These are phyloP conservation scores for Metaphire vulgaris DNA, from an alignment of 1,140 invertebrate genomes.

Conservation along the genomic window DNA sequence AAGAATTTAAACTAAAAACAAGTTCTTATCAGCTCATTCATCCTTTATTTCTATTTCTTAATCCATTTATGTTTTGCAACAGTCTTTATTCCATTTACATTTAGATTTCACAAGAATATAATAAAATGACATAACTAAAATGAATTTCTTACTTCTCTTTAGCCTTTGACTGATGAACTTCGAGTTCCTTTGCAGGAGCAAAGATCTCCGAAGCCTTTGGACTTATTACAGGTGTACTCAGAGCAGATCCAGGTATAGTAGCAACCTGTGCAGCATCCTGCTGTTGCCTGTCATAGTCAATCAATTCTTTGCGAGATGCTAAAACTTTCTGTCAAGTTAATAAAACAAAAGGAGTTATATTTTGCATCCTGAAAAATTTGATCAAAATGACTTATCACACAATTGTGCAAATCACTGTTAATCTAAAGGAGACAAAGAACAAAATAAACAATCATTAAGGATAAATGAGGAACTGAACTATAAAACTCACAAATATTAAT, in stretches of 20 bases:
- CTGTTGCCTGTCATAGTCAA: conserved; percentile 83
- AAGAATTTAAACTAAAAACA: too few relatives aligned
- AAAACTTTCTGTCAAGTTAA: conserved; percentile 58
- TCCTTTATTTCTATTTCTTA: neutral
- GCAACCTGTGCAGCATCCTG: conserved; percentile 44
- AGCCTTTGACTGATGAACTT: neutral
- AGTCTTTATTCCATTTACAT: too few relatives aligned
- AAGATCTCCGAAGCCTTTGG: neutral
- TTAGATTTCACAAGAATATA: too few relatives aligned
- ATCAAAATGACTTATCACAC: too few relatives aligned
- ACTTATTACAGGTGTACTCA: conserved; percentile 5
- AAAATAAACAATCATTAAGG: too few relatives aligned
- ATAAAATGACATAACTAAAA: too few relatives aligned
- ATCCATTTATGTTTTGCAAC: neutral
- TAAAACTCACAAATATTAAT: too few relatives aligned
- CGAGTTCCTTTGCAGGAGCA: neutral
- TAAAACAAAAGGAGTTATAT: neutral
- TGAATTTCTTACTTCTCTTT: neutral
- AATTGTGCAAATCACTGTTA: too few relatives aligned
- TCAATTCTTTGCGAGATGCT: conserved; percentile 79
- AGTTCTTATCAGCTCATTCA: neutral
- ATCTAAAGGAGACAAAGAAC: too few relatives aligned
- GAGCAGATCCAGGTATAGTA: conserved; percentile 14
- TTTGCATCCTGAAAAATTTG: too few relatives aligned
- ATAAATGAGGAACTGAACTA: too few relatives aligned